Base-by-base conservation (phyloP, 2,888 invertebrate genomes). In the Drosophila birchii region DNA sequence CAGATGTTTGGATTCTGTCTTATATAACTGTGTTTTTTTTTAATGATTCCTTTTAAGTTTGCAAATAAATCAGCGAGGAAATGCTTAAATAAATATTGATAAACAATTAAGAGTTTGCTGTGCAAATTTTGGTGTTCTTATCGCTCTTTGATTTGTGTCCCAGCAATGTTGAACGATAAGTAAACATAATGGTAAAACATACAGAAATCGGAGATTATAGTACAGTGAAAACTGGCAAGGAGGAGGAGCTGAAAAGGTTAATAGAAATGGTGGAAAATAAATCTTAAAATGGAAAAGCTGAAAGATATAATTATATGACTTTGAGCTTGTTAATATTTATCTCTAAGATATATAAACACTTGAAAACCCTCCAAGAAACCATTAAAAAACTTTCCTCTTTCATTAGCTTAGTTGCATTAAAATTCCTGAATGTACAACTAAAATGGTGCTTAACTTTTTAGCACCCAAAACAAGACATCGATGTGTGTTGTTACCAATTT, bases 41-140 rank as follows among this genome's bases (percentile, higher is more conserved):
- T 53, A 43, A 20, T 54, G 32, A 43, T 34, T 20, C 32, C 16
- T 16, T 63, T 43, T 14, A 39, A 34, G 44, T 41, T 41, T 18
- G 9, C 36, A 56, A 75, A 66, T 45, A 55, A 72, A 68, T 74
- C 53, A 53, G n/a, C 6, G 23, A 29, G n/a, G 36, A 83, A 81
- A 72, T 62, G 64, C 69, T 78, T 76, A 67, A 80, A 75, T 81
- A 81, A 81, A 86, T 71, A 79, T 71, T 88, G 87, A 84, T 88
- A 84, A 75, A 71, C 51, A 55, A 38, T 20, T 49, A 41, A 41
- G 41, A 69, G 54, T 56, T 68, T 47, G 16, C 62, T 54, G 61
- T 54, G 58, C 34, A 56, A 45, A 67, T 71, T 47, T 4, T 12
- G 47, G 47, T 32, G 23, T 67, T 41, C 44, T 75, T 75, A 74